Percentiles rank a stretch among this genome's conserved stretches.
Conservation (phyloP, 2,888 invertebrate species). For the Agrotis segetum region DNA sequence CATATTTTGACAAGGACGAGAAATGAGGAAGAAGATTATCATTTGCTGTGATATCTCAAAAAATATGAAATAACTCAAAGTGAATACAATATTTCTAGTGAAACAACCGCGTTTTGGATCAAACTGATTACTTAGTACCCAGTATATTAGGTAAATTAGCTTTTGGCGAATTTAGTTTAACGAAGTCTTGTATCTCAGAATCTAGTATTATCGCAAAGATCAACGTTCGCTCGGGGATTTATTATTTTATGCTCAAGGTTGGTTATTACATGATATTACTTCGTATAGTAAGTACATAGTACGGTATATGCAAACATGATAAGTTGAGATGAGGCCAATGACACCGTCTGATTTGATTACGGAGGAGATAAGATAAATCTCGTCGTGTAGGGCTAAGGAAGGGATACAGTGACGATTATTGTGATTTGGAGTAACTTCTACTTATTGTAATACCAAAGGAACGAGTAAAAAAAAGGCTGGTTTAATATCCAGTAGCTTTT, state of each 20-base stretch:
- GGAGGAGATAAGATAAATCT: conserved; percentile 69
- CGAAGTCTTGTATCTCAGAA: conserved; percentile 2
- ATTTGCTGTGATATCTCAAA: too few relatives aligned
- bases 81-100: neutral
- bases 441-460: too few relatives aligned
- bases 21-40: too few relatives aligned
- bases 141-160: conserved; percentile 26
- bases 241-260: conserved; percentile 36
- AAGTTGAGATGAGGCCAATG: conserved; percentile 75
- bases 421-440: neutral
- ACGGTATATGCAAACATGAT: conserved; percentile 62
- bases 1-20: too few relatives aligned
- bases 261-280: conserved; percentile 40
- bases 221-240: conserved; percentile 23
- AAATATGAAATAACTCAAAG: neutral
- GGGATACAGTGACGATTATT: conserved; percentile 22
- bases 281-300: conserved; percentile 14
- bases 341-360: conserved; percentile 72
- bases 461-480: too few relatives aligned
- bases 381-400: conserved; percentile 23
- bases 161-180: conserved; percentile 19
- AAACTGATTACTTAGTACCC: conserved; percentile 33
- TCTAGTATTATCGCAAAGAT: conserved; percentile 24
- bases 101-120: neutral
- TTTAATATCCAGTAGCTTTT: too few relatives aligned